Evolutionary conservation across 2,113 vertebrate genomes (phyloP), one percentile per base, ranked within the genome.

Genomic region (Calyptomena viridis): DNA sequence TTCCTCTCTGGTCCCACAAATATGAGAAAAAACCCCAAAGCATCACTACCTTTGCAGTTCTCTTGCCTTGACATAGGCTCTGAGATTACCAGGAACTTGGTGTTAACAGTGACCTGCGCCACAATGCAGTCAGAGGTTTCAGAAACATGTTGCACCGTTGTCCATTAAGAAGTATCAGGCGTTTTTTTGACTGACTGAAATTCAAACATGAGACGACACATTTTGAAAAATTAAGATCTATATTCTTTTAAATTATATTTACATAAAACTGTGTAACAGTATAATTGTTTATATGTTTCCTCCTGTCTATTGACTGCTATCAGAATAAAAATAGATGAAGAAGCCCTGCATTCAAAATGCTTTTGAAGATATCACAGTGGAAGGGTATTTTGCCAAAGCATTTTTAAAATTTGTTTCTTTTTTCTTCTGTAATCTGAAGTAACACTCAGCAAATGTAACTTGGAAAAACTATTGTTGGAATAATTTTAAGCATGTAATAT

Each of bases 41-140:
- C 40, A 40, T 40, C 40, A 40, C 13, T 81, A 72, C 82, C 37
- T 87, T 90, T 77, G 96, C 97, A 93, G 91, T 84, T 88, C 89
- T 94, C 62, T 62, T 81, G 58, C 94, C 93, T 86, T 64, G 46
- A 67, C 33, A 37, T 55, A 93, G 90, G 72, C 94, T 91, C 18
- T 56, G 37, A 85, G 83, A 66, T 92, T 82, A 93, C 91, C 72
- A 71, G 76, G 91, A 96, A 35, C 94, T 84, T 94, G 80, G 81
- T 86, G 97, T 97, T 95, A 90, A 94, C 95, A 87, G 93, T 88
- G 96, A 93, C 95, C 96, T 88, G 97, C 14, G 10, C 90, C 69
- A 67, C 92, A 93, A 59, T 90, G 87, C 96, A 95, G 81, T 92
- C 89, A 93, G 76, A 92, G 77, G 33, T 96, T 96, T 90, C 52